Evolutionary conservation across 2,888 invertebrate genomes (phyloP).

Genomic region (Microplitis manilae): DNA sequence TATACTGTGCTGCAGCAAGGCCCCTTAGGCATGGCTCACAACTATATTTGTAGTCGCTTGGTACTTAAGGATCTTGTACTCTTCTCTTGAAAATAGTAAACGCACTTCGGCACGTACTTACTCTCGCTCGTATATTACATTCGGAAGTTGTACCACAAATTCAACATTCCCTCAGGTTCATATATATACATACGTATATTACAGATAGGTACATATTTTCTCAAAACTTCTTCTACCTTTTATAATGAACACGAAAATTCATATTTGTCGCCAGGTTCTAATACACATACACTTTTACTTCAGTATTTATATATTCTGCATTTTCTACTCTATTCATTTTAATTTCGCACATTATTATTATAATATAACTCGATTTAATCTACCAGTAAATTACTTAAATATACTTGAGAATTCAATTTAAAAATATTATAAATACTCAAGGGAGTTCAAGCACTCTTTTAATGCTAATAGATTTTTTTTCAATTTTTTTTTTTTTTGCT

Average conservation of each 20-base stretch:
- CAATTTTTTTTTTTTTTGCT: background rate
- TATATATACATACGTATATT: constrained; percentile 10
- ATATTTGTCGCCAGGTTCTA: background rate
- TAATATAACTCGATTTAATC: background rate
- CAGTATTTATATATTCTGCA: background rate
- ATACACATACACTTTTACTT: background rate
- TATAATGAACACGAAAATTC: background rate
- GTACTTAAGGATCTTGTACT: constrained; percentile 22
- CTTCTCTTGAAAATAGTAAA: constrained; percentile 28
- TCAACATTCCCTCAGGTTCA: background rate
- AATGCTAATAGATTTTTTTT: background rate
- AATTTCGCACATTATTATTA: background rate
- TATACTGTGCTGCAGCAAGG: constrained; percentile 15
- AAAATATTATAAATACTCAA: background rate
- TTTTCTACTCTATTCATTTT: background rate
- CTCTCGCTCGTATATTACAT: constrained; percentile 27
- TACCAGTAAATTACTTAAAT: background rate
- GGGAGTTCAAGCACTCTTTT: background rate
- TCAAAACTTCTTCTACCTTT: background rate
- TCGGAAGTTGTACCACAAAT: constrained; percentile 16
- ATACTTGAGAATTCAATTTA: background rate
- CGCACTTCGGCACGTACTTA: constrained; percentile 41
- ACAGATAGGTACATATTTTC: background rate
- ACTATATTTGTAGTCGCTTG: constrained; percentile 23
- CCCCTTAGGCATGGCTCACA: constrained; percentile 32